Evolutionary conservation across 2,888 invertebrate species (phyloP).

Genomic region (Lissonota sp.): DNA sequence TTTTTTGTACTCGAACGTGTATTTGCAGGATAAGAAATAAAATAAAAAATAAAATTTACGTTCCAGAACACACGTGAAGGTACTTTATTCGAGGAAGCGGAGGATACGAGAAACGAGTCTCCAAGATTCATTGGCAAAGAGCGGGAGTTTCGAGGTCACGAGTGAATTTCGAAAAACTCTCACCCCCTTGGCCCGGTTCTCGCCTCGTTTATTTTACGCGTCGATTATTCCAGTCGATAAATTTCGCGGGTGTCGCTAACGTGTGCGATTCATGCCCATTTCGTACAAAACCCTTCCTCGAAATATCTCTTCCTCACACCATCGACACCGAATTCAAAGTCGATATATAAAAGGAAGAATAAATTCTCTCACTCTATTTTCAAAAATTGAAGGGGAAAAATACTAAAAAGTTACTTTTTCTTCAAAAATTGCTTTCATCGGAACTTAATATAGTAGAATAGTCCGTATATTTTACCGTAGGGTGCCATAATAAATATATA

Average conservation of each 20-base stretch:
- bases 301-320: conserved; percentile 6
- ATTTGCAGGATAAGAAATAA: background rate
- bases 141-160: conserved; percentile 47
- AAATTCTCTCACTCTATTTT: no score
- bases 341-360: no score
- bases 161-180: conserved; percentile 47
- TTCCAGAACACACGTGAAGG: background rate
- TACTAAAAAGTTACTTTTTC: no score
- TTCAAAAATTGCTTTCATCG: no score
- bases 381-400: no score
- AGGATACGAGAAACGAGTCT: background rate
- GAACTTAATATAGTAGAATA: no score
- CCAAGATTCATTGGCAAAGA: conserved; percentile 48
- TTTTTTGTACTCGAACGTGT: conserved; percentile 24
- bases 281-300: conserved; percentile 15
- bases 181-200: background rate
- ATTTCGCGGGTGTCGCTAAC: conserved; percentile 65
- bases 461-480: no score
- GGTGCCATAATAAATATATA: background rate
- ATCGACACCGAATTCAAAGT: no score
- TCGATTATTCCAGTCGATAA: conserved; percentile 72
- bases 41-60: background rate
- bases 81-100: background rate
- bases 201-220: conserved; percentile 58
- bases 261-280: conserved; percentile 50